Conservation (phyloP, 92 coral and sea anemone species). For the Epizoanthus rinbou region DNA sequence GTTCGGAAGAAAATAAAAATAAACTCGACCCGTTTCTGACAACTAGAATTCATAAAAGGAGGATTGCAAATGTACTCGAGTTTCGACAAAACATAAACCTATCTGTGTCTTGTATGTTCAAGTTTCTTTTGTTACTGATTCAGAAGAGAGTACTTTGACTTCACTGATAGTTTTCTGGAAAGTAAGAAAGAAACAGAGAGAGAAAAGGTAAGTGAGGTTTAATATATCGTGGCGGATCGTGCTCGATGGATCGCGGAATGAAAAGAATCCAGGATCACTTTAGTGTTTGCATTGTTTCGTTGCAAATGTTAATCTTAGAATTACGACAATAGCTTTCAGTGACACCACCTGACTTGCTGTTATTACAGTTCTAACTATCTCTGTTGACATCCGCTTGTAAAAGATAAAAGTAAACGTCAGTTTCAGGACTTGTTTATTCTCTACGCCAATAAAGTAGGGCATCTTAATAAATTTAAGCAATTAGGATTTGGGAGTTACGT, state of each 20-base stretch:
- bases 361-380: background rate
- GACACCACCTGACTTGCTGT: background rate
- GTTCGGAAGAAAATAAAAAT: background rate
- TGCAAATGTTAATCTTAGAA: conserved; percentile 9
- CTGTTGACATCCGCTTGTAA: background rate
- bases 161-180: too few relatives aligned
- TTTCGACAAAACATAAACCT: background rate
- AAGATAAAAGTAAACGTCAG: background rate
- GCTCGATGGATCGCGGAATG: too few relatives aligned
- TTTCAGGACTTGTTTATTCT: background rate
- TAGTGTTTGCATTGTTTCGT: background rate
- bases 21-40: background rate
- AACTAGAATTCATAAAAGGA: background rate
- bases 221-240: background rate
- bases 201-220: background rate
- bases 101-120: background rate
- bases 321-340: background rate
- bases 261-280: too few relatives aligned
- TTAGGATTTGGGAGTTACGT: too few relatives aligned
- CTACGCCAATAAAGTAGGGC: background rate
- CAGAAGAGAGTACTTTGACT: too few relatives aligned
- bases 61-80: background rate
- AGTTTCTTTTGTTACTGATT: too few relatives aligned
- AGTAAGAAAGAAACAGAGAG: too few relatives aligned
- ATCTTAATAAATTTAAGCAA: too few relatives aligned